phyloP scores from a whole-genome alignment of 2,797 vertebrate genomes.

The Typhlichthys subterraneus region DNA sequence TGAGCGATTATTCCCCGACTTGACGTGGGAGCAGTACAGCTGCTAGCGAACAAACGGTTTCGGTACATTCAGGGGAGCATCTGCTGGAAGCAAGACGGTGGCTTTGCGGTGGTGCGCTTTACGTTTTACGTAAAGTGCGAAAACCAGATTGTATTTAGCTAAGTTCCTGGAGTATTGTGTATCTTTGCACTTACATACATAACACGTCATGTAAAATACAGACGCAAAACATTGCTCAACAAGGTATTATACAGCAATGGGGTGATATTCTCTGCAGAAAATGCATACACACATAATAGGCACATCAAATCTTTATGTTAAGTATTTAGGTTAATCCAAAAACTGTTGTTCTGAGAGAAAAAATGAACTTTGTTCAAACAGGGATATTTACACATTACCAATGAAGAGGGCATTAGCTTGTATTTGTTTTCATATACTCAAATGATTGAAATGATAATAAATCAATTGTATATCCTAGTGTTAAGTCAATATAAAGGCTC shows the following conservation, averaged over 20 bases:
- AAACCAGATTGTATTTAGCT: constrained; percentile 83
- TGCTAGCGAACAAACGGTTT: constrained; percentile 19
- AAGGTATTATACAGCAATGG: constrained; percentile 74
- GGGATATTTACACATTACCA: constrained; percentile 4
- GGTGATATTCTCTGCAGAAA: constrained; percentile 70
- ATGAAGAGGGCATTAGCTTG: not conserved
- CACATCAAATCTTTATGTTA: constrained; percentile 82
- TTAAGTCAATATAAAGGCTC: constrained; percentile 50
- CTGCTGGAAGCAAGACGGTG: constrained; percentile 51
- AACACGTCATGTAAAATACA: constrained; percentile 81
- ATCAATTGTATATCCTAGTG: constrained; percentile 3
- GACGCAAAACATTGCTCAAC: constrained; percentile 75
- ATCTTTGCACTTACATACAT: constrained; percentile 64
- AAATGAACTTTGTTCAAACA: constrained; percentile 19
- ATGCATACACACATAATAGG: constrained; percentile 77
- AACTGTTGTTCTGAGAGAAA: constrained; percentile 21
- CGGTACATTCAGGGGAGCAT: constrained; percentile 69
- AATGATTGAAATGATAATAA: constrained; percentile 15
- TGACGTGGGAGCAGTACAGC: constrained; percentile 40
- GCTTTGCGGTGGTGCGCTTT: constrained; percentile 65
- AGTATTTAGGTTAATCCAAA: constrained; percentile 62
- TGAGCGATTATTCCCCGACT: constrained; percentile 47
- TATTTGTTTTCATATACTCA: constrained; percentile 17
- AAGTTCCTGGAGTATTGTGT: constrained; percentile 81
- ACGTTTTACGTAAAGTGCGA: constrained; percentile 81